Base-by-base conservation (phyloP, 2,888 invertebrate genomes). In the Clusia tigrina region DNA sequence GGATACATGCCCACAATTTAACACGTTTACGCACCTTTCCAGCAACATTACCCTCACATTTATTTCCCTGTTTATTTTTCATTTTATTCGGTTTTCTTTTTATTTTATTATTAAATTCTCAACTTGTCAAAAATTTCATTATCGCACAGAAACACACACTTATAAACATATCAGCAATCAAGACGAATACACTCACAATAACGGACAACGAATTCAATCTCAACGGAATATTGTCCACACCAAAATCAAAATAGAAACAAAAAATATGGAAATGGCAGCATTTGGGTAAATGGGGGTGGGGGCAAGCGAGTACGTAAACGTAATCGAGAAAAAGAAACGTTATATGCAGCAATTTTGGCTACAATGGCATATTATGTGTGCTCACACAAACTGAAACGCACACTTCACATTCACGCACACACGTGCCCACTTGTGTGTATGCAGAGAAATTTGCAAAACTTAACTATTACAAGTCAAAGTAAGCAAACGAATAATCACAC, bases 331-430 rank as follows among this genome's bases (percentile, higher is more conserved):
- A 25, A 57, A 24, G 22, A 17, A 37, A 23, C 52, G 37, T 58
- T 58, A 58, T 37, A 52, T 58, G 58, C 52, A 52, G n/a, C 58
- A 58, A 58, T 52, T 58, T 52, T 37, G 22, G 23, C 20, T 24
- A 58, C 37, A 58, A 52, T 58, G 17, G 23, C 24, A 23, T 23
- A 38, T 56, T 18, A 6, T 37, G 37, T 17, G 22, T n/a, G 42
- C 37, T 42, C 42, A 56, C 24, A 23, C 22, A 37, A 3, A 23
- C 23, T 15, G 22, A n/a, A 2, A 22, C 20, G 17, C 18, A 38
- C 10, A 38, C 23, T 15, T 38, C 25, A 10, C 18, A 32, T 18
- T 32, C 20, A 12, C 3, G 20, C 10, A 37, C 26, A 26, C 54
- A 5, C 54, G 10, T 20, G 32, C 20, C 22, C 57, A 57, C 32